Conservation (phyloP, 2,888 invertebrate species). For the Pyrochroa serraticornis region DNA sequence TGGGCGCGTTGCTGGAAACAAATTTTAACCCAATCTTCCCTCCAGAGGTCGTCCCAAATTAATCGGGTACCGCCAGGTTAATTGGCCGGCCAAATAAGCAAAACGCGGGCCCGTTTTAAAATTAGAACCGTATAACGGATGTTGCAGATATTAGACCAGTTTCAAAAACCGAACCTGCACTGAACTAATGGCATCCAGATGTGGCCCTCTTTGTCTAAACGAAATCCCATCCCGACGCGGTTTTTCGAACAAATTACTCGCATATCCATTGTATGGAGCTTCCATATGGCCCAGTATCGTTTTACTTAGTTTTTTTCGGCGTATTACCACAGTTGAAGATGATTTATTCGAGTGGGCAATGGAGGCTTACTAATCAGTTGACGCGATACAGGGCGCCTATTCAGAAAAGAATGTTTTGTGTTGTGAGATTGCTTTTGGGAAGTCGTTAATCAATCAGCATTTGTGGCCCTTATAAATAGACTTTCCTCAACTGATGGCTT, state of each 20-base stretch:
- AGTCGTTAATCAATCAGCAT: too few relatives aligned
- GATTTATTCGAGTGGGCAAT: too few relatives aligned
- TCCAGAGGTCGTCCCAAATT: too few relatives aligned
- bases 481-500: conserved; percentile 30
- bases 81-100: conserved; percentile 13
- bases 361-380: too few relatives aligned
- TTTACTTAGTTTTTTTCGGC: conserved; percentile 17
- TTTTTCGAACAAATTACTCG: conserved; percentile 47
- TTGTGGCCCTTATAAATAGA: too few relatives aligned
- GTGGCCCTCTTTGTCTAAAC: conserved; percentile 31
- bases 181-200: conserved; percentile 33
- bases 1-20: too few relatives aligned
- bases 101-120: conserved; percentile 25
- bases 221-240: conserved; percentile 36
- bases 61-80: not conserved
- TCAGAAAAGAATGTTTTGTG: too few relatives aligned
- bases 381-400: too few relatives aligned
- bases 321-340: not conserved
- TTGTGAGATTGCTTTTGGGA: too few relatives aligned
- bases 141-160: conserved; percentile 40
- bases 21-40: not conserved
- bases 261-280: conserved; percentile 46
- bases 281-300: conserved; percentile 29
- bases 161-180: conserved; percentile 40
- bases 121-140: conserved; percentile 36